Evolutionary conservation across 2,113 vertebrate genomes (phyloP).

Genomic region (Uropsilus gracilis): DNA sequence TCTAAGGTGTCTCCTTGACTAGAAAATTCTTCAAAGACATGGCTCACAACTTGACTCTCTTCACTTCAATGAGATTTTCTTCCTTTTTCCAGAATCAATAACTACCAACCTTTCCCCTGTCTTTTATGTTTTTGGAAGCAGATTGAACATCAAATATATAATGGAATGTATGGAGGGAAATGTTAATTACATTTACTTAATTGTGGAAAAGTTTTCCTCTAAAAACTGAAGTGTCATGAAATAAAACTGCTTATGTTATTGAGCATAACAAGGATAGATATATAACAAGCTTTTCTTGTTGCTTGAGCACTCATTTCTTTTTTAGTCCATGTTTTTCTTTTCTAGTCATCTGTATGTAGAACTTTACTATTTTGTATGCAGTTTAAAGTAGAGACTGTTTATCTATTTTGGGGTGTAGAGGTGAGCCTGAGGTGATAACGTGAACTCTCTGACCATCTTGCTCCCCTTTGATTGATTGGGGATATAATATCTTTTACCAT

Average conservation of each 20-base stretch:
- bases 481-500: slow-evolving; percentile 40
- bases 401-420: not conserved
- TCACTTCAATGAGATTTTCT: not conserved
- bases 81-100: not conserved
- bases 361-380: not conserved
- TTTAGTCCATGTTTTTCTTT: not conserved
- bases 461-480: slow-evolving; percentile 3
- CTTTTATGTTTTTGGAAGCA: not conserved
- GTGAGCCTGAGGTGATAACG: no score
- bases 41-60: not conserved
- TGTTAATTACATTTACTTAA: not conserved
- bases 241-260: not conserved
- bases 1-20: not conserved
- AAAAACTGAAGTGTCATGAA: not conserved
- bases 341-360: not conserved
- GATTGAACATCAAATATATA: not conserved
- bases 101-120: not conserved
- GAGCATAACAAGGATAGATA: not conserved
- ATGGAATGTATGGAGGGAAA: not conserved
- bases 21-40: not conserved
- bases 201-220: not conserved
- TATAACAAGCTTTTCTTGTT: not conserved
- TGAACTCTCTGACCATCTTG: not conserved
- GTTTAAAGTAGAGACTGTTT: not conserved
- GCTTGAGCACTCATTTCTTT: not conserved